These are phyloP conservation scores for Corvus hawaiiensis DNA, from an alignment of 2,113 vertebrate species.

Conservation along the genomic window DNA sequence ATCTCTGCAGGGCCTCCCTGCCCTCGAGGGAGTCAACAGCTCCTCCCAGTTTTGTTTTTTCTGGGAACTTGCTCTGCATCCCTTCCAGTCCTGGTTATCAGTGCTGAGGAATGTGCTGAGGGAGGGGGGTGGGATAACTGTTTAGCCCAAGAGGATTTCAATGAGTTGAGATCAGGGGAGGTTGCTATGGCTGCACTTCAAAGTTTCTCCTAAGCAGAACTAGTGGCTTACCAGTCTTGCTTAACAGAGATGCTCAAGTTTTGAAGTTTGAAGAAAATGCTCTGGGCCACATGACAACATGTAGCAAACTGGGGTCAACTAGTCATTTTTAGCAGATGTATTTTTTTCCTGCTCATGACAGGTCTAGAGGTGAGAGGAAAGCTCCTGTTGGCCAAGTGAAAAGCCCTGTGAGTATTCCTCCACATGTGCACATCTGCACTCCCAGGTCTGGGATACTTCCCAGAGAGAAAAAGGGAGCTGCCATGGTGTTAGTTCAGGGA, in stretches of 20 bases:
- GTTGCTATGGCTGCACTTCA: background rate
- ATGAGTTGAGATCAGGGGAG: background rate
- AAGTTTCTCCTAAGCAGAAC: background rate
- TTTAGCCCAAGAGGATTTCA: background rate
- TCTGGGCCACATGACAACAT: background rate
- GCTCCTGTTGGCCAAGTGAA: background rate
- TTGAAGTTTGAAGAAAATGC: background rate
- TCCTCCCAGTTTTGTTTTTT: background rate
- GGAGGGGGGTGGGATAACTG: background rate
- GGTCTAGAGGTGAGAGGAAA: background rate
- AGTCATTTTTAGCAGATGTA: background rate
- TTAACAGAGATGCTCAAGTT: background rate
- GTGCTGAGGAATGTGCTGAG: background rate
- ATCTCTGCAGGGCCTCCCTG: background rate
- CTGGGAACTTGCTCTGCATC: background rate
- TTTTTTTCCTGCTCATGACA: background rate
- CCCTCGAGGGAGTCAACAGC: rapidly evolving
- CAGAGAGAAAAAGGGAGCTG: background rate
- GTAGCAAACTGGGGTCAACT: background rate
- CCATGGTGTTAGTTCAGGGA: background rate
- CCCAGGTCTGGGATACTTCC: background rate
- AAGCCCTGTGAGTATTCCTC: background rate
- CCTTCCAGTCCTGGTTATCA: background rate
- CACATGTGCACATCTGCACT: background rate
- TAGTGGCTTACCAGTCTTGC: background rate